Percentiles rank a stretch among this genome's conserved stretches.
Conservation (phyloP, 2,888 invertebrate species). For the Leuctra nigra region DNA sequence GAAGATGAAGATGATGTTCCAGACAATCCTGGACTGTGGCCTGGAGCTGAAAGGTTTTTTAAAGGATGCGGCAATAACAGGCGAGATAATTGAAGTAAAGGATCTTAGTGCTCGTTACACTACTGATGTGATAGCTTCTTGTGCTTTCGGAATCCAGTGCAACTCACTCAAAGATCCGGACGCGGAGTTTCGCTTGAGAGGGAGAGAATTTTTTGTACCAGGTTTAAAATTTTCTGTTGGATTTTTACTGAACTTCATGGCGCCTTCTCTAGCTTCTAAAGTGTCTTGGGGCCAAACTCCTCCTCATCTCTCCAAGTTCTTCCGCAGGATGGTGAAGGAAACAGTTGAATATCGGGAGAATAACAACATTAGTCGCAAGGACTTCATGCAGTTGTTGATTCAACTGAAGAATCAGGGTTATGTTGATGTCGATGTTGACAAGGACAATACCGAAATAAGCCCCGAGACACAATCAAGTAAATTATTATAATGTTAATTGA, state of each 20-base stretch:
- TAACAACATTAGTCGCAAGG: not conserved
- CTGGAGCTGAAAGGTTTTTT: slow-evolving; percentile 39
- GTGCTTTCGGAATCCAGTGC: slow-evolving; percentile 42
- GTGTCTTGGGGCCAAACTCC: not conserved
- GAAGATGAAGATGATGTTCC: slow-evolving; percentile 48
- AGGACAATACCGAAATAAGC: no score
- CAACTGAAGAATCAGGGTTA: slow-evolving; percentile 35
- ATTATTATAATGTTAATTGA: no score
- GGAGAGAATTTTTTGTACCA: not conserved
- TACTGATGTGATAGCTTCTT: slow-evolving; percentile 35
- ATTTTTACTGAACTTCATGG: not conserved
- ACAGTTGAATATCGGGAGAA: not conserved
- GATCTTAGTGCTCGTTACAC: slow-evolving; percentile 27
- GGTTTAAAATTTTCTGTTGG: not conserved
- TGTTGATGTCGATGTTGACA: not conserved
- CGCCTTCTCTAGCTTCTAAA: not conserved
- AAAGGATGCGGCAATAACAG: slow-evolving; percentile 30
- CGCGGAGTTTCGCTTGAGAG: slow-evolving; percentile 35
- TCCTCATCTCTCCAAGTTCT: not conserved
- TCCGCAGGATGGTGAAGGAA: not conserved
- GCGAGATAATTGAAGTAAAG: slow-evolving; percentile 6
- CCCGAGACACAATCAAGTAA: no score
- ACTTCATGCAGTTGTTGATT: slow-evolving; percentile 4
- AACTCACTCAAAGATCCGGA: slow-evolving; percentile 36
- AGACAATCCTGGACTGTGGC: slow-evolving; percentile 44